Conservation (phyloP, 2,113 vertebrate genomes). For the Colaptes auratus region DNA sequence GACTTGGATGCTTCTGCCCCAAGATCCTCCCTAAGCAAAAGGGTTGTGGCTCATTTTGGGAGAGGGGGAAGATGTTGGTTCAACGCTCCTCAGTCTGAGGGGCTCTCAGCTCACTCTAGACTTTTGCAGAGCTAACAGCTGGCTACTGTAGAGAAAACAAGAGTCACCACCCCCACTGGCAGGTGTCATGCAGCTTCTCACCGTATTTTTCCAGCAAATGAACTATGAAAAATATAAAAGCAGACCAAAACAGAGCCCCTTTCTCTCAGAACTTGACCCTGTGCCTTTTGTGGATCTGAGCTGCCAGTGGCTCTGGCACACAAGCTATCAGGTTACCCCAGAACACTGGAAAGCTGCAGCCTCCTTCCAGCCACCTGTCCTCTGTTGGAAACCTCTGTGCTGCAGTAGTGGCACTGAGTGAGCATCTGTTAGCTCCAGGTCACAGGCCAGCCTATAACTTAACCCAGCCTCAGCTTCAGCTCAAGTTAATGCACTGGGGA, state of each 20-base stretch:
- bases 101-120: neutral
- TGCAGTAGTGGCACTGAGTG: rapidly evolving
- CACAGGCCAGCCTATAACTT: neutral
- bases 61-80: neutral
- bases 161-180: neutral
- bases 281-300: neutral
- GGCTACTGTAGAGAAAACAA: neutral
- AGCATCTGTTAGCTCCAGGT: neutral
- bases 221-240: neutral
- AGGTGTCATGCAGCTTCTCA: neutral
- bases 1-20: slow-evolving; percentile 3
- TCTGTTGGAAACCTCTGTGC: neutral
- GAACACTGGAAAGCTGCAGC: neutral
- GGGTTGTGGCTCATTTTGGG: neutral
- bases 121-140: neutral
- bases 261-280: neutral
- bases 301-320: rapidly evolving
- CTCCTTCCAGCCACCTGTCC: neutral
- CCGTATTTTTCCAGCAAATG: neutral
- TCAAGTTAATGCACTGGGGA: neutral
- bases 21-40: neutral
- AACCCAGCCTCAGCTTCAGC: neutral
- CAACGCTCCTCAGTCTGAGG: neutral
- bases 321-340: neutral
- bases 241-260: neutral